phyloP scores from a whole-genome alignment of 1,140 invertebrate species.

The Cotesia glomerata region DNA sequence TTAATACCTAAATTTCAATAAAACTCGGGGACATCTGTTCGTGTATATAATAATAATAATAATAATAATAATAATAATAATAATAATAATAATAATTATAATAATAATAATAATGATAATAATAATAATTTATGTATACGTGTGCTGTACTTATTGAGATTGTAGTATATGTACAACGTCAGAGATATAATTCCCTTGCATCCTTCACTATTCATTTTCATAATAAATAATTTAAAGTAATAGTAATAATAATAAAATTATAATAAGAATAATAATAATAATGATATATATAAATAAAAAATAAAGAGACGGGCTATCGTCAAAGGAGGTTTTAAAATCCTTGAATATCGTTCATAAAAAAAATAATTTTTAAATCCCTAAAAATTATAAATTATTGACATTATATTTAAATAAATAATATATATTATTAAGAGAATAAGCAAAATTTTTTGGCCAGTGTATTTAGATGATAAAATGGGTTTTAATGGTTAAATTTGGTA shows the following conservation, averaged over 20 bases:
- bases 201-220: conserved; percentile 21
- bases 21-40: conserved; percentile 3
- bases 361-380: conserved; percentile 29
- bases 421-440: no score
- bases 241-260: no score
- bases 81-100: no score
- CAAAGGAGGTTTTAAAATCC: conserved; percentile 28
- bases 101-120: conserved; percentile 13
- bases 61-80: no score
- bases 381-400: neutral
- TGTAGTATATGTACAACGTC: conserved; percentile 25
- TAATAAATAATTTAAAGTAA: conserved; percentile 17
- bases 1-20: neutral
- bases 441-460: no score
- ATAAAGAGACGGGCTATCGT: conserved; percentile 11
- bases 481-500: no score
- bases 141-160: conserved; percentile 31
- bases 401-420: no score
- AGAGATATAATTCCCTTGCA: conserved; percentile 17
- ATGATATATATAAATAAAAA: no score
- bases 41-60: conserved; percentile 17
- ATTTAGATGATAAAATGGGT: no score
- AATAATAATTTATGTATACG: neutral
- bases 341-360: conserved; percentile 32
- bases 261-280: no score